Percentiles rank a stretch among this genome's conserved stretches.
Evolutionary conservation across 2,888 invertebrate genomes (phyloP).

Genomic region (Drosophila quasianomalipes): DNA sequence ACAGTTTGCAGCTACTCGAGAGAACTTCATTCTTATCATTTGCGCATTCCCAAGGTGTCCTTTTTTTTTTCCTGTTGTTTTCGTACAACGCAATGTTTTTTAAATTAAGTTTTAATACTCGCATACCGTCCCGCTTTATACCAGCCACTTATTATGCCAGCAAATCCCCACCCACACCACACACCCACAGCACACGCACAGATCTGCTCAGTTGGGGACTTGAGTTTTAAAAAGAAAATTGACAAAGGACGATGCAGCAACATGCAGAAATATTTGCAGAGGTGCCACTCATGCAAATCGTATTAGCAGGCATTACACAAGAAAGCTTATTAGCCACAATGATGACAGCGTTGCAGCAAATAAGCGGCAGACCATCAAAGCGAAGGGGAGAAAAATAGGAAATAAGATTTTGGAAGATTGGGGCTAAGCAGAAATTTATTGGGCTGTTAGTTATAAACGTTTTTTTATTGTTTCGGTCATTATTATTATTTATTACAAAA

Average conservation of each 20-base stretch:
- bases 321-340: constrained; percentile 31
- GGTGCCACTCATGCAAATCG: constrained; percentile 15
- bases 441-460: background rate
- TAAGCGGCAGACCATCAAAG: background rate
- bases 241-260: constrained; percentile 4
- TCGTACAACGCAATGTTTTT: constrained; percentile 47
- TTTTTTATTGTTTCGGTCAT: background rate
- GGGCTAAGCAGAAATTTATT: background rate
- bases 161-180: constrained; percentile 11
- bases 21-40: constrained; percentile 32
- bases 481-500: background rate
- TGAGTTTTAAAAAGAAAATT: background rate
- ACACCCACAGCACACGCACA: background rate
- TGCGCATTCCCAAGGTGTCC: constrained; percentile 23
- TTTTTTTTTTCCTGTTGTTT: constrained; percentile 1
- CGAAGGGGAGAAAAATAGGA: background rate
- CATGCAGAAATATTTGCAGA: constrained; percentile 18
- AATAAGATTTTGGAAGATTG: background rate
- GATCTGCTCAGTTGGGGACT: background rate
- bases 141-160: constrained; percentile 6
- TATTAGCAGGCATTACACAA: constrained; percentile 21
- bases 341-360: background rate
- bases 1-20: constrained; percentile 25
- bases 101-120: constrained; percentile 65
- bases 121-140: constrained; percentile 18